Percentiles rank a stretch among this genome's conserved stretches.
These are phyloP conservation scores for Amblyteles armatorius DNA, from an alignment of 2,888 invertebrate genomes.

Conservation along the genomic window DNA sequence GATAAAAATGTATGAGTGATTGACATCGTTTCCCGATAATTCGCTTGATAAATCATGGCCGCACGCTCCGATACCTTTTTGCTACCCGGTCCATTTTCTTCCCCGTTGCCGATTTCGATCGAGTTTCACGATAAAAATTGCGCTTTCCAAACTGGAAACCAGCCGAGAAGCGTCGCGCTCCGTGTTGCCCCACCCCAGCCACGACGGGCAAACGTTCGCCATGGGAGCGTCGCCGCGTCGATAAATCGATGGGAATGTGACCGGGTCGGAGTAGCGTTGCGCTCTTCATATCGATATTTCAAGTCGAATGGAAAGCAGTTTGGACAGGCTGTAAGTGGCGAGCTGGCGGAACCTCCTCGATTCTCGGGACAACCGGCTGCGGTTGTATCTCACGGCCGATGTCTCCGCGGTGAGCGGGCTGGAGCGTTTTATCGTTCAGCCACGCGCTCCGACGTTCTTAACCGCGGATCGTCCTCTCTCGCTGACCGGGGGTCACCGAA, in stretches of 20 bases:
- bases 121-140: slow-evolving; percentile 11
- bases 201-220: background rate
- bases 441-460: background rate
- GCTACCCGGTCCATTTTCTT: background rate
- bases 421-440: slow-evolving; percentile 7
- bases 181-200: background rate
- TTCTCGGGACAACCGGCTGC: background rate
- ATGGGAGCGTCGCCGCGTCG: background rate
- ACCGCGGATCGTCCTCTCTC: background rate
- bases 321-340: background rate
- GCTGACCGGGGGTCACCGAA: slow-evolving; percentile 14
- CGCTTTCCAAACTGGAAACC: background rate
- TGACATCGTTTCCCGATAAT: slow-evolving; percentile 8
- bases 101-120: background rate
- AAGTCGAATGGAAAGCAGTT: slow-evolving; percentile 12
- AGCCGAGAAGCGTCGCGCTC: background rate
- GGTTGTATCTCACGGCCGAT: background rate
- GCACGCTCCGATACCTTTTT: slow-evolving; percentile 6
- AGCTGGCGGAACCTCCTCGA: slow-evolving; percentile 1
- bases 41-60: background rate
- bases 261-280: background rate
- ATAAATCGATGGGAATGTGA: slow-evolving; percentile 8
- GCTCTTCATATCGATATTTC: slow-evolving; percentile 10
- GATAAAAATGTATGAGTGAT: slow-evolving; percentile 9
- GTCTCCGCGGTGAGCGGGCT: background rate